A percentile compares a stretch with the other conserved stretches of the same genome.
Conservation (phyloP, 2,113 vertebrate genomes). For the Corythornis madagascariensis region DNA sequence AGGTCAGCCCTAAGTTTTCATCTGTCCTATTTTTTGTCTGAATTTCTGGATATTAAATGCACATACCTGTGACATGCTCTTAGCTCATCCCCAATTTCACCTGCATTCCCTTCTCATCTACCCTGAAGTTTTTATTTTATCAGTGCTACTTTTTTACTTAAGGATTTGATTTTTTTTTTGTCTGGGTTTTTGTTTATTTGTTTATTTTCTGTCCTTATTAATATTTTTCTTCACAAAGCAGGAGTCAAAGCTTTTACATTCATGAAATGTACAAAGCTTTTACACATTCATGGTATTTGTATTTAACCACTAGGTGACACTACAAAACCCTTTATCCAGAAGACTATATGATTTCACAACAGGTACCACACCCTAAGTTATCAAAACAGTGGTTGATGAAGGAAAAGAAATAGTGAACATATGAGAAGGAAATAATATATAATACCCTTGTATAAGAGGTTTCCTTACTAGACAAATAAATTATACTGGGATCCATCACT, state of each 20-base stretch:
- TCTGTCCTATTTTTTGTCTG: background rate
- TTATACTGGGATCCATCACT: background rate
- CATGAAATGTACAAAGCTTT: too few species aligned
- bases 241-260: background rate
- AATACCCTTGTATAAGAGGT: background rate
- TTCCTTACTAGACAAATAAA: background rate
- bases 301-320: slow-evolving; percentile 55
- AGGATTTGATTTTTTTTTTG: background rate
- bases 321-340: slow-evolving; percentile 17
- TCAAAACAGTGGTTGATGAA: background rate
- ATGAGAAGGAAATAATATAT: background rate
- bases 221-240: background rate
- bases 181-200: background rate
- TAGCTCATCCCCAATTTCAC: background rate
- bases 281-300: background rate
- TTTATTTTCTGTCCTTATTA: background rate
- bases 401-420: background rate
- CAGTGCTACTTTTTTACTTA: background rate
- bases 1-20: background rate
- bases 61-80: background rate
- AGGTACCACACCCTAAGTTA: background rate
- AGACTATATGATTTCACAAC: background rate
- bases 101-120: background rate
- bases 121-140: background rate
- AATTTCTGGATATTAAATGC: background rate